Evolutionary conservation across 2,113 vertebrate genomes (phyloP), one percentile per base, ranked within the genome.

Genomic region (Anthoscopus minutus): DNA sequence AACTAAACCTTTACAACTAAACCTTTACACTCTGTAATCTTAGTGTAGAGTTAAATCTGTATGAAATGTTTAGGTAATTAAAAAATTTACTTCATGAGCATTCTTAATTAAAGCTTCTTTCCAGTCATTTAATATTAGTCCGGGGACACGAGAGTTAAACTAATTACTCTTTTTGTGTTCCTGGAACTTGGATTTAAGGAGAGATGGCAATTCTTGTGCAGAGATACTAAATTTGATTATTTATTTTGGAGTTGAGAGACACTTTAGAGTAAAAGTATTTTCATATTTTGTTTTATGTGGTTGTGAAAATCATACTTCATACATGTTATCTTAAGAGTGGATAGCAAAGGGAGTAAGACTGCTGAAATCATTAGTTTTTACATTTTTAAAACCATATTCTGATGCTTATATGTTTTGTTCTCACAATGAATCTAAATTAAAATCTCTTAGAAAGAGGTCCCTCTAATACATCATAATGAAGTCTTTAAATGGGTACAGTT

Each of bases 401-500:
- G 64, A 66, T 91, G 67, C 79, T 80, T 86, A 27, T 23, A 2
- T 67, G 92, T 89, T 95, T 94, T 97, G 67, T 96, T 88, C 85
- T 81, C 79, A 56, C 89, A 92, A 95, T 95, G 94, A 94, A 95
- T 88, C 96, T 96, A 90, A 92, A 87, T 94, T 88, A 91, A 96
- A 87, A 87, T 62, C 92, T 85, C 90, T 94, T 94, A 95, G 83
- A 93, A 88, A 76, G 91, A 94, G 89, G 93, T 96, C 92, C 85
- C 92, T 94, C 96, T 95, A 80, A 79, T 79, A 89, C 54, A 77
- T 82, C 69, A 50, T 88, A 91, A 92, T 95, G 95, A 96, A 97
- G 95, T 89, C 95, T 95, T 89, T 91, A 88, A 89, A 88, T 90
- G 95, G 86, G 89, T 96, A 81, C 95, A 93, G 92, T 95, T 93